Conservation (phyloP, 2,888 invertebrate genomes). For the Odontothrips loti region DNA sequence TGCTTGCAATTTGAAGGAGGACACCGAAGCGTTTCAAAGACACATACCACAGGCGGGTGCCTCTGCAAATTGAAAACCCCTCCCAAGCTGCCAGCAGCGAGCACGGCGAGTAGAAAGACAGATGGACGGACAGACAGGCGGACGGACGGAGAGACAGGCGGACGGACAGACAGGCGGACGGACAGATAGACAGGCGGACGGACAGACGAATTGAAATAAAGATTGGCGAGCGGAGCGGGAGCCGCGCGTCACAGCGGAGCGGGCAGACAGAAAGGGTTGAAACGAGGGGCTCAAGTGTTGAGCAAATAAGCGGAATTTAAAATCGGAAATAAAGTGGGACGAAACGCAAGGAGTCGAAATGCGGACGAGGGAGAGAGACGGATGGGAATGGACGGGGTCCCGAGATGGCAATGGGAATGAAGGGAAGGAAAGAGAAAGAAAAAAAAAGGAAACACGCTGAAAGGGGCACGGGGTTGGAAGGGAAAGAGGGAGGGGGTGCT, state of each 20-base stretch:
- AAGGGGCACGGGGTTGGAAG: not conserved
- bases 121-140: not conserved
- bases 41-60: slow-evolving; percentile 24
- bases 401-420: not conserved
- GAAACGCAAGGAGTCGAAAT: not conserved
- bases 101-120: not conserved
- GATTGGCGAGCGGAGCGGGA: slow-evolving; percentile 12
- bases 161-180: not conserved
- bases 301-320: slow-evolving; percentile 24
- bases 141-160: not conserved
- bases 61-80: slow-evolving; percentile 22
- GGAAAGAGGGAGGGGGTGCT: not conserved
- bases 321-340: slow-evolving; percentile 22
- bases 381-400: not conserved
- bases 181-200: not conserved
- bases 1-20: slow-evolving; percentile 14
- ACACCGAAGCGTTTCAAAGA: slow-evolving; percentile 18
- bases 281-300: slow-evolving; percentile 22
- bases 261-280: slow-evolving; percentile 11
- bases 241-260: not conserved
- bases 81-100: not conserved
- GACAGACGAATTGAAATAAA: slow-evolving; percentile 22
- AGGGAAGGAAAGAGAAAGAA: not conserved
- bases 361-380: slow-evolving; percentile 1
- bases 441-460: not conserved